Base-by-base conservation (phyloP, 2,888 invertebrate genomes). In the Autographa gamma region DNA sequence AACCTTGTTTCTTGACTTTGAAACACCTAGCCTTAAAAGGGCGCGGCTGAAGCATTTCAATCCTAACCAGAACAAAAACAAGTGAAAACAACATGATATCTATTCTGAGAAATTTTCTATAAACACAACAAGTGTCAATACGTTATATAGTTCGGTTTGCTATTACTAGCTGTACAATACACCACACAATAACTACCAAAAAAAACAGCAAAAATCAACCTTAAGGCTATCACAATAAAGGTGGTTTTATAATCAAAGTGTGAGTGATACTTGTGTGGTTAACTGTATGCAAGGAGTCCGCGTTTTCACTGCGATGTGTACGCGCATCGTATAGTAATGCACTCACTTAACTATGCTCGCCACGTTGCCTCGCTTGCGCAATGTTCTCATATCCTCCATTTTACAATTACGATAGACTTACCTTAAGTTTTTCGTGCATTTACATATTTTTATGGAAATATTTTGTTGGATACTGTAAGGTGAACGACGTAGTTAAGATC, bases 301-400 rank as follows among this genome's bases (percentile, higher is more conserved):
- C 63, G 56, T 84, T 84, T 83, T 83, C 84, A 83, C 84, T 78
- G 76, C 61, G 63, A 14, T 31, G 65, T 64, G 69, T 63, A 83
- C 81, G 81, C 81, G 74, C 67, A 43, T 43, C 18, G 80, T 76
- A 70, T 83, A 81, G 73, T 80, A 81, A 83, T 83, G 80, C 72
- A 70, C 16, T 25, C 64, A 14, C 19, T 75, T 78, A 65, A 54
- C 60, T 73, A 85, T 87, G 81, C 86, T 65, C 48, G 41, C 25
- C 77, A 81, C 84, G 84, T 83, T 48, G 7, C 32, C 63, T 19
- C 63, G 66, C 85, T 87, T 88, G 83, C 86, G 88, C 84, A 88
- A 88, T 82, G 77, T 75, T 80, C 82, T 82, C 79, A 86, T 88
- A 86, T 78, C 76, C 80, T 64, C 70, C 73, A 78, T 74, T 77